A percentile compares a stretch with the other conserved stretches of the same genome.
Conservation (phyloP, 1,140 invertebrate genomes). For the Holotrichia oblita region DNA sequence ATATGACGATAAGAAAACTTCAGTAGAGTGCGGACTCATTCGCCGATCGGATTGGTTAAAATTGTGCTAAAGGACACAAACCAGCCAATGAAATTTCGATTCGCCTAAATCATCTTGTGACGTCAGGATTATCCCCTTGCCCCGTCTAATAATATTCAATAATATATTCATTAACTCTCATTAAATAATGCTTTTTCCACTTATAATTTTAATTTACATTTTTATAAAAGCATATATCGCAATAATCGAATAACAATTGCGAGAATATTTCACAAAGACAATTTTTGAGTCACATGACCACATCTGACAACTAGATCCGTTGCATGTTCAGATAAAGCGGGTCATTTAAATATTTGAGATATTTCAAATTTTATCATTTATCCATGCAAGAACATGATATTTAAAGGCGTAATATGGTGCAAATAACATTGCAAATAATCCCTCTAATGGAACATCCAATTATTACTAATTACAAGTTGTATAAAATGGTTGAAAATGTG, state of each 20-base stretch:
- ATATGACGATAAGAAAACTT: conserved; percentile 70
- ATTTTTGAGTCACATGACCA: conserved; percentile 37
- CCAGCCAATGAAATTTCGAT: conserved; percentile 1
- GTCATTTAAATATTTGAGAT: background rate
- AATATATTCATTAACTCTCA: background rate
- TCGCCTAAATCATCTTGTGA: conserved; percentile 14
- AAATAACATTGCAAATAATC: too few species aligned
- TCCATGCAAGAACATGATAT: too few species aligned
- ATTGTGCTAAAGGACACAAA: conserved; percentile 32
- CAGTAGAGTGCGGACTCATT: conserved; percentile 47
- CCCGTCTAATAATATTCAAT: background rate
- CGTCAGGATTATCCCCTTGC: background rate
- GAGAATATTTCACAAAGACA: background rate
- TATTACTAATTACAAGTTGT: too few species aligned
- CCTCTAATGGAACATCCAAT: too few species aligned
- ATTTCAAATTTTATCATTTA: background rate
- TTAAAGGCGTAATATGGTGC: too few species aligned
- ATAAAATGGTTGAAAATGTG: background rate
- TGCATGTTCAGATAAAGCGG: background rate
- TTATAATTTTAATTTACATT: background rate
- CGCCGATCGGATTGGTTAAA: background rate
- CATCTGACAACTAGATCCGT: conserved; percentile 26
- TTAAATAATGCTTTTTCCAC: background rate
- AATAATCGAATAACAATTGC: background rate
- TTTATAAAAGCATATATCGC: background rate